Evolutionary conservation across 2,888 invertebrate species (phyloP).

Genomic region (Aporophyla lueneburgensis): DNA sequence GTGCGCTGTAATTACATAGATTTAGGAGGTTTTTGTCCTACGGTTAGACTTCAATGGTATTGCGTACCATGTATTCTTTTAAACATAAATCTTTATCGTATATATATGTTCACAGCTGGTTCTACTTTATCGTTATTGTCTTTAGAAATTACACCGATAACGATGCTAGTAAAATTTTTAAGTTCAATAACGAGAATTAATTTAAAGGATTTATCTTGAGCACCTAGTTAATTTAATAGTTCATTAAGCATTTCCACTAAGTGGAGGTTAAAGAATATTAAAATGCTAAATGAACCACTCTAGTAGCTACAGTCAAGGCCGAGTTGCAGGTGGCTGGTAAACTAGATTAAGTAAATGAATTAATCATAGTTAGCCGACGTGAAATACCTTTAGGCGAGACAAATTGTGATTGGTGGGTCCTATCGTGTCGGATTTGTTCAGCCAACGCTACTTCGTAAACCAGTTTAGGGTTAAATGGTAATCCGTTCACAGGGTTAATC

Average conservation of each 20-base stretch:
- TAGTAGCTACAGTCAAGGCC: slow-evolving; percentile 42
- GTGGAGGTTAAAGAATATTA: slow-evolving; percentile 29
- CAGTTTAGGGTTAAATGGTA: slow-evolving; percentile 54
- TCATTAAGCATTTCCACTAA: slow-evolving; percentile 38
- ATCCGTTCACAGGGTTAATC: slow-evolving; percentile 36
- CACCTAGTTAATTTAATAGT: slow-evolving; percentile 31
- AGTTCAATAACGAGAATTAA: slow-evolving; percentile 26
- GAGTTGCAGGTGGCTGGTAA: slow-evolving; percentile 68
- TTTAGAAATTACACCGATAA: slow-evolving; percentile 9
- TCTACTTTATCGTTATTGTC: slow-evolving; percentile 29
- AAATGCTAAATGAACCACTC: slow-evolving; percentile 32
- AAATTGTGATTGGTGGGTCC: slow-evolving; percentile 68
- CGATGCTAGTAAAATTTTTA: slow-evolving; percentile 12
- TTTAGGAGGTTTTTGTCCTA: slow-evolving; percentile 62
- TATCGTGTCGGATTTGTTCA: slow-evolving; percentile 40
- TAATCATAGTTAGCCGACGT: slow-evolving; percentile 68
- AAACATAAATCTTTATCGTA: slow-evolving; percentile 28
- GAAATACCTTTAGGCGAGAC: slow-evolving; percentile 67
- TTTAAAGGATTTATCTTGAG: neutral
- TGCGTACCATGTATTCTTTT: slow-evolving; percentile 35
- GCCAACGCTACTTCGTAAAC: slow-evolving; percentile 58
- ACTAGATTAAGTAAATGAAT: slow-evolving; percentile 67
- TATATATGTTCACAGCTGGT: slow-evolving; percentile 48
- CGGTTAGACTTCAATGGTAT: slow-evolving; percentile 35
- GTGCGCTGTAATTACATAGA: slow-evolving; percentile 61